Base-by-base conservation (phyloP, 2,888 invertebrate species). In the Stramonita haemastoma region DNA sequence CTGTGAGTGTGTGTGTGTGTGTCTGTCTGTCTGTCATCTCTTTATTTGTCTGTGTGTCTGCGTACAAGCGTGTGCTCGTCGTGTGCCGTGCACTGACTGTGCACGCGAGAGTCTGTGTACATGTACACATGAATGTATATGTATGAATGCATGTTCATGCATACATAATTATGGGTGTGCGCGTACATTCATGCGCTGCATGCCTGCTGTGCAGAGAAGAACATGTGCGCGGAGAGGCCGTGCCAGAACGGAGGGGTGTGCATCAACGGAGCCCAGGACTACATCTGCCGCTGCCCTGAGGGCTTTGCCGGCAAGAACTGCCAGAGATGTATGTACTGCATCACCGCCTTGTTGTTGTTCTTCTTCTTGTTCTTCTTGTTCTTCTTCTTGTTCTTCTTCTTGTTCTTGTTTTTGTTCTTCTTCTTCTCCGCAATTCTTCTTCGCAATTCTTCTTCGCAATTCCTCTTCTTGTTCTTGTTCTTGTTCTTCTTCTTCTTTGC, bases 161-260 rank as follows among this genome's bases (percentile, higher is more conserved):
- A 26, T 13, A 19, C 19, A 19, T 60, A 19, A 15, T 11, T 60
- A 13, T 66, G 66, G 19, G 66, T 66, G 26, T 26, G 66, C 26
- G 66, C 66, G 4, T 66, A 26, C 66, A 13, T 66, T 17, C 66
- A 26, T 66, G 66, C 66, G 66, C 26, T 66, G 66, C 66, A 13
- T 66, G 66, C 66, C 77, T 79, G 77, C 22, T 46, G 22, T 36
- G 32, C 90, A 94, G 95, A 93, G 83, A 93, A 92, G 29, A 92
- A 94, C 88, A 81, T 92, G n/a, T 95, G 95, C 89, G 91, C 90
- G 0, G 89, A 90, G 11, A 93, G 93, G 87, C 95, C 95, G 0
- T 95, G 95, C 88, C 89, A 91, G 83, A 95, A 95, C 90, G 93
- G 93, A 17, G 95, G 94, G 0, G 87, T 87, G 29, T 95, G 95